These are phyloP conservation scores for Arge pagana DNA, from an alignment of 2,888 invertebrate species.

Conservation along the genomic window DNA sequence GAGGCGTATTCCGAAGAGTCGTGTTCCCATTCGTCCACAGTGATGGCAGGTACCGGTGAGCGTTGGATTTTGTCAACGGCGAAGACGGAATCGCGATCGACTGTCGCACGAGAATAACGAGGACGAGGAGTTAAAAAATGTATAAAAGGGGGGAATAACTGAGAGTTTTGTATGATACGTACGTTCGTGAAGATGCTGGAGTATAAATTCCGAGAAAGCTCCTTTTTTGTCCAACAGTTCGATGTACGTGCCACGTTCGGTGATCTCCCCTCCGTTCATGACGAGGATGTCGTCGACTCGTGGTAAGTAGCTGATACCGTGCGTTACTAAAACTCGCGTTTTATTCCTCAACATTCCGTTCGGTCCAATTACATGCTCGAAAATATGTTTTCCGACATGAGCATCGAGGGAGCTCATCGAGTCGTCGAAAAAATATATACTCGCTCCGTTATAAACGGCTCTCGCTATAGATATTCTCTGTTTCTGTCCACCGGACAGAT, in stretches of 20 bases:
- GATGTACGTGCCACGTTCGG: slow-evolving; percentile 88
- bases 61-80: slow-evolving; percentile 72
- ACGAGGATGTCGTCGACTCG: slow-evolving; percentile 91
- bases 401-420: slow-evolving; percentile 95
- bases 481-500: slow-evolving; percentile 88
- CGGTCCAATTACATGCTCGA: slow-evolving; percentile 89
- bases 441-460: slow-evolving; percentile 86
- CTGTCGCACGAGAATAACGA: slow-evolving; percentile 15
- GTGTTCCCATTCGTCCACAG: slow-evolving; percentile 69
- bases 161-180: slow-evolving; percentile 41
- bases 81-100: too few species aligned
- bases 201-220: slow-evolving; percentile 83
- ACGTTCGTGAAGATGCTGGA: slow-evolving; percentile 78
- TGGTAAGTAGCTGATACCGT: slow-evolving; percentile 90
- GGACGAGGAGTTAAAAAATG: too few species aligned
- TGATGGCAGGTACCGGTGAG: slow-evolving; percentile 71
- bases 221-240: slow-evolving; percentile 85
- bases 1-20: slow-evolving; percentile 71
- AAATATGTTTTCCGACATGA: slow-evolving; percentile 97
- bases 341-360: slow-evolving; percentile 74
- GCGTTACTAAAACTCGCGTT: slow-evolving; percentile 93
- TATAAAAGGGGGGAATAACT: too few species aligned
- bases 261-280: slow-evolving; percentile 82
- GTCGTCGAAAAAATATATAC: slow-evolving; percentile 93
- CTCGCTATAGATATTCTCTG: slow-evolving; percentile 90